phyloP scores from a whole-genome alignment of 2,113 vertebrate genomes.

The Dromiciops gliroides region DNA sequence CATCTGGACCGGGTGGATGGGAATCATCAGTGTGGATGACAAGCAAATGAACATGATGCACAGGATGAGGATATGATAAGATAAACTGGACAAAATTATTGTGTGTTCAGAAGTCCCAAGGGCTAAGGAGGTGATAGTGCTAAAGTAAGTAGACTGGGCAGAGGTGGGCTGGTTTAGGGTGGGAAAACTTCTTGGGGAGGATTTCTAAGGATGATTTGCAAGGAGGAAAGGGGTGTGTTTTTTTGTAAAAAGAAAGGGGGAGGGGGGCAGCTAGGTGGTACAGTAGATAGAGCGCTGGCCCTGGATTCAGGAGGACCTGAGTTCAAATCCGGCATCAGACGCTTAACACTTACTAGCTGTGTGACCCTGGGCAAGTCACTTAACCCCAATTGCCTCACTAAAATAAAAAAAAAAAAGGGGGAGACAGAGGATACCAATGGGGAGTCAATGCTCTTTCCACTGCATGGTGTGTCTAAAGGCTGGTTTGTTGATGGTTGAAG shows the following conservation, averaged over 20 bases:
- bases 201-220: background rate
- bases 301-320: too few species aligned
- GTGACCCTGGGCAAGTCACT: too few species aligned
- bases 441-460: background rate
- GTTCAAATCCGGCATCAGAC: too few species aligned
- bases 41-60: background rate
- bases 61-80: background rate
- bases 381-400: too few species aligned
- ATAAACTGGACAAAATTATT: background rate
- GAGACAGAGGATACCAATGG: background rate
- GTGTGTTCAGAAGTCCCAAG: background rate
- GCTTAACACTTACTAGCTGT: too few species aligned
- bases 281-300: too few species aligned
- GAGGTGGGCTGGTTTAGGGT: background rate
- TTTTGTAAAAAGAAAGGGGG: background rate
- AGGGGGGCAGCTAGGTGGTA: too few species aligned
- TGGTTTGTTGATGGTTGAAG: background rate
- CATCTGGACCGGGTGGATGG: too few species aligned
- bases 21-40: too few species aligned
- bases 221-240: background rate
- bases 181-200: background rate
- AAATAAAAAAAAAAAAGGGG: background rate
- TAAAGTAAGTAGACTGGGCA: background rate
- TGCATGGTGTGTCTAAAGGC: background rate
- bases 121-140: background rate